phyloP scores from a whole-genome alignment of 2,888 invertebrate species.

The Amblyjoppa proteus region DNA sequence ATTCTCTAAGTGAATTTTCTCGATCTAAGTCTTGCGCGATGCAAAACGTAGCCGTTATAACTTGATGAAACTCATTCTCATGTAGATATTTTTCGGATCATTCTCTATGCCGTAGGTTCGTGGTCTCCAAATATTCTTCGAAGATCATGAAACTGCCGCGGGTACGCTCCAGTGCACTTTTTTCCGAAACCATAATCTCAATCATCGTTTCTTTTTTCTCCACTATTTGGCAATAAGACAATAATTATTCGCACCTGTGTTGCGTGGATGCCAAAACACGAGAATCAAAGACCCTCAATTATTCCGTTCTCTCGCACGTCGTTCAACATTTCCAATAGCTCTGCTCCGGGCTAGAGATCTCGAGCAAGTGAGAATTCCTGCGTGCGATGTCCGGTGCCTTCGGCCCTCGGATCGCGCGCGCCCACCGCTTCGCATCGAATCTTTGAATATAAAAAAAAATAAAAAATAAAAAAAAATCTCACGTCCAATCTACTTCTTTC shows the following conservation, averaged over 20 bases:
- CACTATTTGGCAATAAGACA: background rate
- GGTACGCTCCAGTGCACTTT: background rate
- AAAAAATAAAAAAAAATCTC: constrained; percentile 23
- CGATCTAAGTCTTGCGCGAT: no score
- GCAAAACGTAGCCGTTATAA: no score
- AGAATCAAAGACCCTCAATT: constrained; percentile 64
- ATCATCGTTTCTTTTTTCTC: background rate
- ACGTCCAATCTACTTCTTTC: constrained; percentile 40
- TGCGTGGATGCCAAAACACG: constrained; percentile 38
- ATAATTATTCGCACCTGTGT: constrained; percentile 60
- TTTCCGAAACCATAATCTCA: background rate
- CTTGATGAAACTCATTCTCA: no score
- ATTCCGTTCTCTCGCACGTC: constrained; percentile 52
- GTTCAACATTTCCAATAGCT: constrained; percentile 36
- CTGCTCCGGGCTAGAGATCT: constrained; percentile 61
- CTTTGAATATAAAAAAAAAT: constrained; percentile 27
- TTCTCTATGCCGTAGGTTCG: background rate
- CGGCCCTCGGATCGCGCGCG: constrained; percentile 41
- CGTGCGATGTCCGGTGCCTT: constrained; percentile 57
- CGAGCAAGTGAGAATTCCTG: constrained; percentile 40
- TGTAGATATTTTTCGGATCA: no score
- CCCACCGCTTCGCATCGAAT: constrained; percentile 44
- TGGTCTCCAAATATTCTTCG: background rate
- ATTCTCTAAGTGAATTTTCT: no score
- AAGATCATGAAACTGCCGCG: background rate